phyloP scores from a whole-genome alignment of 2,113 vertebrate species.

The Grammomys dolichurus region DNA sequence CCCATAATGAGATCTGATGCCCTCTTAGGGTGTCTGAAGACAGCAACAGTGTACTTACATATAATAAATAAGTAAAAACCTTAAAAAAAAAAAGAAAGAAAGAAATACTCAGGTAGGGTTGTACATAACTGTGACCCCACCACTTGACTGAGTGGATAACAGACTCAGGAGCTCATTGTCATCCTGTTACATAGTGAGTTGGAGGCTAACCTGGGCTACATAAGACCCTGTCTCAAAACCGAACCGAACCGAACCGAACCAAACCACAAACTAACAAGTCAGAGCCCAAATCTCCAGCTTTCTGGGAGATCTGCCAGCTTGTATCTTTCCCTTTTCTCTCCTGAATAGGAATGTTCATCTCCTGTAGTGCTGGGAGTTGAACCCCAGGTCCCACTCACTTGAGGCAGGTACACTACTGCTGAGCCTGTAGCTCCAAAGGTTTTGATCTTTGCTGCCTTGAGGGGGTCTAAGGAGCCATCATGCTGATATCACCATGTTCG shows the following conservation, averaged over 20 bases:
- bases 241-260: neutral
- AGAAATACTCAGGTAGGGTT: no score
- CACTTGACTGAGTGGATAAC: neutral
- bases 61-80: no score
- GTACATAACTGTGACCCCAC: neutral
- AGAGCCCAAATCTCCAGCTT: neutral
- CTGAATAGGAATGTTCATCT: neutral
- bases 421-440: neutral
- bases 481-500: no score
- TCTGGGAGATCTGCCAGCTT: neutral
- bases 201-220: neutral
- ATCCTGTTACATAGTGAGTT: neutral
- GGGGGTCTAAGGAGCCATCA: neutral
- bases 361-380: neutral
- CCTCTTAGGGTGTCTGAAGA: no score
- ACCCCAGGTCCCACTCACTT: neutral
- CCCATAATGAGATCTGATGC: no score
- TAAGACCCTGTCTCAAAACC: neutral
- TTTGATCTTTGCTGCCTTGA: neutral
- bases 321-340: neutral
- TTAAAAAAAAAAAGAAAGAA: no score
- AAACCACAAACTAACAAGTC: neutral
- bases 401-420: neutral
- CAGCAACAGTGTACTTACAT: no score
- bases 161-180: neutral